phyloP scores from a whole-genome alignment of 2,113 vertebrate species.

The Ranitomeya variabilis region DNA sequence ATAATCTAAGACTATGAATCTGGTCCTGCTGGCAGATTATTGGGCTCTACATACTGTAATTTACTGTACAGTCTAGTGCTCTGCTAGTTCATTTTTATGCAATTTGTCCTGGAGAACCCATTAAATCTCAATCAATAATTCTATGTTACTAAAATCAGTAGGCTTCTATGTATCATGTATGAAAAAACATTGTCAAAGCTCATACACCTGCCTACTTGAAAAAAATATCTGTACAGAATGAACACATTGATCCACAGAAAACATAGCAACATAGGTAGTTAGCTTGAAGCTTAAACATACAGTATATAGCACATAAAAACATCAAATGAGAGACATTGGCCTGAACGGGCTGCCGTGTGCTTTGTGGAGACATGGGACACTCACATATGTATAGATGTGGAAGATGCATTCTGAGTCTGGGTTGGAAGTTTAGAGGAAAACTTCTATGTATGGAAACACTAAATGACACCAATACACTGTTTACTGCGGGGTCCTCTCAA shows the following conservation, averaged over 20 bases:
- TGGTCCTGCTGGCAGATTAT: background rate
- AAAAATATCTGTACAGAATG: conserved; percentile 18
- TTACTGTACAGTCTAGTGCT: background rate
- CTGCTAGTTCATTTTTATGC: background rate
- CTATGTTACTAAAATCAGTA: background rate
- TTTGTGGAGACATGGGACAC: background rate
- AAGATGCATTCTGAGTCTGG: background rate
- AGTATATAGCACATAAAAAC: conserved; percentile 35
- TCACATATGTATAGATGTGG: background rate
- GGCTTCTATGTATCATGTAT: background rate
- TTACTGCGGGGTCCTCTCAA: background rate
- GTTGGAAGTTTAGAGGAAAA: no score
- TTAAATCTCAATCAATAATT: background rate
- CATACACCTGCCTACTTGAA: background rate
- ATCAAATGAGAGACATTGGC: conserved; percentile 14
- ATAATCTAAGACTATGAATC: background rate
- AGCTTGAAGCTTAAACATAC: background rate
- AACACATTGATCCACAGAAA: conserved; percentile 33
- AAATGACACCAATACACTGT: conserved; percentile 3
- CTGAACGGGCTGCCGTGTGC: background rate
- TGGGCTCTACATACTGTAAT: background rate
- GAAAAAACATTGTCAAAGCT: background rate
- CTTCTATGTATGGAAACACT: background rate
- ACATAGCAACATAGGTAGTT: background rate
- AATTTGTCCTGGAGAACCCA: background rate